phyloP scores from a whole-genome alignment of 2,888 invertebrate species.

The Chrysolina haemoptera region DNA sequence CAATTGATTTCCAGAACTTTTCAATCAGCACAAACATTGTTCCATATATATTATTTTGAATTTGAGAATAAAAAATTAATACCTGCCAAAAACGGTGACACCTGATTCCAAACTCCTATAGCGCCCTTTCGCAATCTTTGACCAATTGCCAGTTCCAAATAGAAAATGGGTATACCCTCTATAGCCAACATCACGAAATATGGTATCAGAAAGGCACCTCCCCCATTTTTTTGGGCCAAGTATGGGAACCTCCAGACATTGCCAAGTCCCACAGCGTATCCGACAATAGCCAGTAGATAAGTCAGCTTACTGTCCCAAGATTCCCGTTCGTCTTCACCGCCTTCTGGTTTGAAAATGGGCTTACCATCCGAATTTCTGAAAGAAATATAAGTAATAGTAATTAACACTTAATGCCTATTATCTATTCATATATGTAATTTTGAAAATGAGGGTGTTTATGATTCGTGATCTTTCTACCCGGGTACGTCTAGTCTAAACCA shows the following conservation, averaged over 20 bases:
- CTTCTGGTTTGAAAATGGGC: conserved; percentile 74
- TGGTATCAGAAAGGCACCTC: conserved; percentile 97
- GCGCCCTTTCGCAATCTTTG: conserved; percentile 94
- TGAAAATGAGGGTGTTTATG: too few relatives aligned
- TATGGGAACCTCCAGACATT: conserved; percentile 98
- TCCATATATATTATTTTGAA: background rate
- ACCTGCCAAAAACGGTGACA: conserved; percentile 86
- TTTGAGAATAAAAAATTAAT: conserved; percentile 33
- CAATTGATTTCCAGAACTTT: too few relatives aligned
- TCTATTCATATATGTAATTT: too few relatives aligned
- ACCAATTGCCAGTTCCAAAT: conserved; percentile 95
- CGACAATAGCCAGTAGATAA: conserved; percentile 91
- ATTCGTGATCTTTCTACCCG: too few relatives aligned
- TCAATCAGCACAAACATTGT: too few relatives aligned
- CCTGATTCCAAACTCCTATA: conserved; percentile 96
- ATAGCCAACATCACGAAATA: conserved; percentile 96
- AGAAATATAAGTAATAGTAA: background rate
- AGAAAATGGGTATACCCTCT: conserved; percentile 96
- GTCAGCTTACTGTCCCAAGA: conserved; percentile 96
- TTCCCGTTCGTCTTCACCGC: conserved; percentile 80
- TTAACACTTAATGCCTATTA: too few relatives aligned
- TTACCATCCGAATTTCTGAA: conserved; percentile 70
- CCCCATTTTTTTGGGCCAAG: conserved; percentile 94
- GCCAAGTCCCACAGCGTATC: conserved; percentile 93
- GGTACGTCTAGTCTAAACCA: too few relatives aligned